Evolutionary conservation across 2,113 vertebrate species (phyloP).

Genomic region (Anoplopoma fimbria): DNA sequence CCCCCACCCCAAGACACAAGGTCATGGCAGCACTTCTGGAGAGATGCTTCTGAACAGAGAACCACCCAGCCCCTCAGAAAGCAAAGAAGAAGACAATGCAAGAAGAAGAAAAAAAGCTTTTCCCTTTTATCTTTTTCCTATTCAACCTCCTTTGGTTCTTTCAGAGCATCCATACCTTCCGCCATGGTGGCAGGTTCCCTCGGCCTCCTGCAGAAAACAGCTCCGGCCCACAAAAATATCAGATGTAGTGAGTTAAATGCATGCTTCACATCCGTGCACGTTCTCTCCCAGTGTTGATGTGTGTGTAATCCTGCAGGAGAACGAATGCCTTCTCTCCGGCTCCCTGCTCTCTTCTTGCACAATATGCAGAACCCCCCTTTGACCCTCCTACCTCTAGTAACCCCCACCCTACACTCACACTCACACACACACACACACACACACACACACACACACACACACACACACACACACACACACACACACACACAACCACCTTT

Average conservation of each 20-base stretch:
- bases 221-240: conserved; percentile 36
- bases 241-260: conserved; percentile 10
- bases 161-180: conserved; percentile 78
- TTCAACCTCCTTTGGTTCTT: background rate
- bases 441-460: conserved; percentile 4
- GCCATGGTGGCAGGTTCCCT: conserved; percentile 74
- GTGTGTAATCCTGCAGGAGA: conserved; percentile 32
- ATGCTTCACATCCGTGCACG: conserved; percentile 35
- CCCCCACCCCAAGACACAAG: conserved; percentile 71
- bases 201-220: conserved; percentile 40
- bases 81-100: background rate
- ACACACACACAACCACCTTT: conserved; percentile 26
- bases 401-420: conserved; percentile 23
- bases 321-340: conserved; percentile 12
- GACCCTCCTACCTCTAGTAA: conserved; percentile 60
- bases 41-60: background rate
- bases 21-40: conserved; percentile 73
- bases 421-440: conserved; percentile 4
- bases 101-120: background rate
- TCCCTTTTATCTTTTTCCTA: background rate
- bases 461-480: conserved; percentile 5
- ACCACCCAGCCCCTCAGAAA: background rate
- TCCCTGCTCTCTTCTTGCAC: conserved; percentile 43
- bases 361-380: conserved; percentile 46
- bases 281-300: background rate